Base-by-base conservation (phyloP, 2,888 invertebrate genomes). In the Periphyllus acericola region DNA sequence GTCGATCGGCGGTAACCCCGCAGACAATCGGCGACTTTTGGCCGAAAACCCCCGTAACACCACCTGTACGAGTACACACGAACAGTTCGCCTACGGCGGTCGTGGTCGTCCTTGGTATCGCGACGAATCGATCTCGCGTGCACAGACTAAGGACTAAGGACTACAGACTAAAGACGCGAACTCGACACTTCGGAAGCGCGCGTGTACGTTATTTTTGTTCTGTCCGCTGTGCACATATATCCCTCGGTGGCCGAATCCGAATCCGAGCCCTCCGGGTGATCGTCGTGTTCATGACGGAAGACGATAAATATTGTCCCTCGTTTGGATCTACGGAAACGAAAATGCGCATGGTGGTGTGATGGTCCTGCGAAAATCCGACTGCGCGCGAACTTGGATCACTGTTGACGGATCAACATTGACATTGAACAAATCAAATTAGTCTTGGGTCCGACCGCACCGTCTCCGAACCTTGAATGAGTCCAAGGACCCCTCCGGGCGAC, bases 361-460 rank as follows among this genome's bases (percentile, higher is more conserved):
- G n/a, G n/a, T n/a, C n/a, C 14, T 2, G 55, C 60, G 79, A 75
- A 83, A 83, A 60, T 36, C 21, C 29, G 19, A 60, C 29, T 25
- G 32, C n/a, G 46, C 32, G 46, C 52, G 66, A 84, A 86, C 79
- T 86, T 36, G 85, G 79, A 71, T n/a, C n/a, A 79, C 55, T 72
- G 72, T 84, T 76, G 66, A 83, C 60, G 55, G 79, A 74, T 80
- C 74, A 74, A 80, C 86, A 80, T 74, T 87, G 86, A 87, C 86
- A 87, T 87, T 87, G 86, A 87, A 87, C 86, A 87, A 87, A 87
- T 80, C 71, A 55, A 81, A 87, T 87, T 87, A 87, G 80, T 87
- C 72, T 87, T 80, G 86, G 86, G 32, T 72, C 79, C 29, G 55
- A 66, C 52, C 71, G 52, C 72, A 46, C 79, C 52, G 68, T 76